phyloP scores from a whole-genome alignment of 2,888 invertebrate species.

The Eupelmus urozonus region DNA sequence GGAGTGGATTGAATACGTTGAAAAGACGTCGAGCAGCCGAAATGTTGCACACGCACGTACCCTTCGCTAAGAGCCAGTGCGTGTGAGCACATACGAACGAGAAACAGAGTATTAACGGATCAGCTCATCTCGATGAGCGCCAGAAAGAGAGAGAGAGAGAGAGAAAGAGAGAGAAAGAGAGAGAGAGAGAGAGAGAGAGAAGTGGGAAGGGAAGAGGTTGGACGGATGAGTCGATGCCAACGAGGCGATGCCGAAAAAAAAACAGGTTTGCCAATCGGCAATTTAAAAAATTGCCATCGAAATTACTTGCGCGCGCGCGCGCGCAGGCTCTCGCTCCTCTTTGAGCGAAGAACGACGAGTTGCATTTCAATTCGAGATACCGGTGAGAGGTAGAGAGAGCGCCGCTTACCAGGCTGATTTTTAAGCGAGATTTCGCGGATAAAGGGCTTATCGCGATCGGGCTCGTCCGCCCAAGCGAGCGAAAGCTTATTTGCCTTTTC shows the following conservation, averaged over 20 bases:
- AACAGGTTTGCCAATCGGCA: constrained; percentile 60
- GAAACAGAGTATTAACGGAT: constrained; percentile 46
- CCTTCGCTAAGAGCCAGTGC: constrained; percentile 35
- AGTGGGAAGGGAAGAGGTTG: constrained; percentile 16
- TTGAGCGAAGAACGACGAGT: constrained; percentile 49
- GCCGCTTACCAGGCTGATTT: constrained; percentile 27
- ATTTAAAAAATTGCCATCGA: constrained; percentile 60
- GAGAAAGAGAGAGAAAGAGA: neutral
- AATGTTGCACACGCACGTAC: constrained; percentile 45
- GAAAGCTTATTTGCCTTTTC: constrained; percentile 52
- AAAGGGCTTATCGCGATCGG: constrained; percentile 24
- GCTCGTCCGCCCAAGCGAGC: constrained; percentile 15
- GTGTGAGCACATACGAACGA: constrained; percentile 12
- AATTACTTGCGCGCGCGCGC: constrained; percentile 58
- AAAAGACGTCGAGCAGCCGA: constrained; percentile 61
- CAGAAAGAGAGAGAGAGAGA: neutral
- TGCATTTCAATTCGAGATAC: constrained; percentile 58
- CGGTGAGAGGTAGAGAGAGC: constrained; percentile 8
- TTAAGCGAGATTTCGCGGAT: constrained; percentile 46
- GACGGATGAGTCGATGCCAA: constrained; percentile 38
- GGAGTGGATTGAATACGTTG: constrained; percentile 61
- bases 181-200: too few species aligned
- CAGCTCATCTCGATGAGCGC: constrained; percentile 11
- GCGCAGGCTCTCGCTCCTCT: too few species aligned
- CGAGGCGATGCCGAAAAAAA: constrained; percentile 48